Base-by-base conservation (phyloP, 2,797 vertebrate genomes). In the Galaxias olidus region DNA sequence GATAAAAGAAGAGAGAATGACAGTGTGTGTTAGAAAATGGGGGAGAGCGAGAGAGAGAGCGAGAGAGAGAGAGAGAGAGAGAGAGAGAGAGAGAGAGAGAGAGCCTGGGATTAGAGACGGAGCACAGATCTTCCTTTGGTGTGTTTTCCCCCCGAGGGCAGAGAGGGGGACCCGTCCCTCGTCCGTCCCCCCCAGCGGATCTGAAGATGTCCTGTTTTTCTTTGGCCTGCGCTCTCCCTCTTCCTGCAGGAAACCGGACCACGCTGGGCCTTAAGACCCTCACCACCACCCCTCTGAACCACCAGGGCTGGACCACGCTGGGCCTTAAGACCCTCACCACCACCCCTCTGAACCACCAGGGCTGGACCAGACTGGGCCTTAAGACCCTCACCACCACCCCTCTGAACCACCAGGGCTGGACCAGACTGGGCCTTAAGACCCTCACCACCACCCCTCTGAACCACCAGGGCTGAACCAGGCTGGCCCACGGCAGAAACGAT, bases 181-280 rank as follows among this genome's bases (percentile, higher is more conserved):
- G 3, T 6, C 30, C 30, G 3, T 6, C 87, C 89, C 92, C 88
- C 87, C 87, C 89, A 89, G 91, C 86, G 79, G 85, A 49, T 93
- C 90, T 79, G 85, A 49, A 86, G 89, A 87, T 90, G 90, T 90
- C 91, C 92, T 93, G 91, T 95, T 90, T 91, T 94, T 92, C 89
- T 93, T 91, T 91, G 79, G 84, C 77, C 84, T 74, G 76, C 77
- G 79, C 80, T 85, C 86, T 86, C 85, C 84, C 89, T 88, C 89
- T 93, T 94, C 92, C 91, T 92, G 92, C 88, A 93, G 92, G 90
- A 93, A 92, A 85, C 84, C 82, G 82, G 86, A 83, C 81, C 88
- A 90, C 45, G 86, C 90, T 90, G 89, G 79, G 89, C 84, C 81
- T 78, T 75, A 84, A 78, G 84, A 78, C 65, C 51, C 19, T 1